Percentiles rank a stretch among this genome's conserved stretches.
These are phyloP conservation scores for Augiades crinisus DNA, from an alignment of 2,888 invertebrate species.

Conservation along the genomic window DNA sequence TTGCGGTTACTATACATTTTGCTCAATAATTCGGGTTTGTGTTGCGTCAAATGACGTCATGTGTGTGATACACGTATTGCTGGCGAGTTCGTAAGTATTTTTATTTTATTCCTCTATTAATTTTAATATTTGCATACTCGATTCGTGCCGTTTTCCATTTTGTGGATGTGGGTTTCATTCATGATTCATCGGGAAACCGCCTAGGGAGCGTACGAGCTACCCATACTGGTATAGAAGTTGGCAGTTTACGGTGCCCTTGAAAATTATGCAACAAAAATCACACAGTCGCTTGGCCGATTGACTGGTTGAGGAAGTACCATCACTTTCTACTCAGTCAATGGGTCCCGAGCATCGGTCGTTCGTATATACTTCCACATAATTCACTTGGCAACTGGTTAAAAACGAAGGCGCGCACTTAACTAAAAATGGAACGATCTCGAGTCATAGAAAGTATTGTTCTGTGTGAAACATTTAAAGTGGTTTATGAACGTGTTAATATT, in stretches of 20 bases:
- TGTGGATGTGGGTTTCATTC: slow-evolving; percentile 64
- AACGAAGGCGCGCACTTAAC: slow-evolving; percentile 50
- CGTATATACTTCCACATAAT: slow-evolving; percentile 38
- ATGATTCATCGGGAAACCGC: slow-evolving; percentile 55
- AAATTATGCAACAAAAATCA: slow-evolving; percentile 79
- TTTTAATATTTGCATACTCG: slow-evolving; percentile 53
- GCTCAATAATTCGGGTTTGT: slow-evolving; percentile 77
- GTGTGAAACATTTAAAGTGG: slow-evolving; percentile 41
- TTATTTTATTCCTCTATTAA: slow-evolving; percentile 70
- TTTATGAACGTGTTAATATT: slow-evolving; percentile 30
- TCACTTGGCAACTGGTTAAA: slow-evolving; percentile 58
- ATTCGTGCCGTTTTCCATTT: slow-evolving; percentile 49
- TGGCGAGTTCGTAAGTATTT: slow-evolving; percentile 79
- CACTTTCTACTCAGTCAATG: slow-evolving; percentile 53
- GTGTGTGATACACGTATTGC: slow-evolving; percentile 81
- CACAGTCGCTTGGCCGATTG: slow-evolving; percentile 55
- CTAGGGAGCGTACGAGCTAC: slow-evolving; percentile 37
- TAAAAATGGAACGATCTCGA: slow-evolving; percentile 73
- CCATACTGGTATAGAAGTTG: slow-evolving; percentile 45
- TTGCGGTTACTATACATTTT: slow-evolving; percentile 69
- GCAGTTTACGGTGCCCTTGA: slow-evolving; percentile 70
- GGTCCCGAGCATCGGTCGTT: slow-evolving; percentile 35
- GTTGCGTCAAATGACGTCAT: slow-evolving; percentile 82
- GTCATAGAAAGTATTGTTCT: slow-evolving; percentile 67
- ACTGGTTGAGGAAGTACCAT: slow-evolving; percentile 48